phyloP scores from a whole-genome alignment of 2,797 vertebrate genomes.

The Coilia nasus region DNA sequence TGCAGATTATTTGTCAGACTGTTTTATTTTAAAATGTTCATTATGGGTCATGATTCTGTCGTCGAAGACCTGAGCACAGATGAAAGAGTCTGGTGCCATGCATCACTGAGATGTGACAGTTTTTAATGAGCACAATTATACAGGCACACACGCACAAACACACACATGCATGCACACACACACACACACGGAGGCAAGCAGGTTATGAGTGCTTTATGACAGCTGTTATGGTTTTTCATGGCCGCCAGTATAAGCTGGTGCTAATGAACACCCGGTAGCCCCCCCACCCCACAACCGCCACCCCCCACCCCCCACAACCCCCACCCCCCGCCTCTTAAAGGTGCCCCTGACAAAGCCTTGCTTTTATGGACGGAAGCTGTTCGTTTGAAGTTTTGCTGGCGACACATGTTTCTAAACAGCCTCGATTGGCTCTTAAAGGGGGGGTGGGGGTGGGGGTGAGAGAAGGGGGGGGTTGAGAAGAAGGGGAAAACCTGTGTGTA shows the following conservation, averaged over 20 bases:
- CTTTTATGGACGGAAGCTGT: conserved; percentile 65
- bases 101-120: conserved; percentile 46
- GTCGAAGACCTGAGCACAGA: neutral
- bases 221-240: conserved; percentile 52
- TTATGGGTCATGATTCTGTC: neutral
- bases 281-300: too few species aligned
- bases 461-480: neutral
- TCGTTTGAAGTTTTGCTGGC: conserved; percentile 58
- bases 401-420: conserved; percentile 55
- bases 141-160: neutral
- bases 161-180: neutral
- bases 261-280: conserved; percentile 57
- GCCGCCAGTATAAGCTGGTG: conserved; percentile 40
- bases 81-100: neutral
- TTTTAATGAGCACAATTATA: conserved; percentile 27
- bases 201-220: conserved; percentile 44
- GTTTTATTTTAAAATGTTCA: neutral
- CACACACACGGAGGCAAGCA: neutral
- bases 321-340: conserved; percentile 46
- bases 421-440: conserved; percentile 42
- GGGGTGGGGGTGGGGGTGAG: conserved; percentile 21
- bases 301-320: too few species aligned
- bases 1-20: neutral
- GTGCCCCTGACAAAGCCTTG: conserved; percentile 53
- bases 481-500: conserved; percentile 47